phyloP scores from a whole-genome alignment of 2,797 vertebrate genomes.

The Manis pentadactyla region DNA sequence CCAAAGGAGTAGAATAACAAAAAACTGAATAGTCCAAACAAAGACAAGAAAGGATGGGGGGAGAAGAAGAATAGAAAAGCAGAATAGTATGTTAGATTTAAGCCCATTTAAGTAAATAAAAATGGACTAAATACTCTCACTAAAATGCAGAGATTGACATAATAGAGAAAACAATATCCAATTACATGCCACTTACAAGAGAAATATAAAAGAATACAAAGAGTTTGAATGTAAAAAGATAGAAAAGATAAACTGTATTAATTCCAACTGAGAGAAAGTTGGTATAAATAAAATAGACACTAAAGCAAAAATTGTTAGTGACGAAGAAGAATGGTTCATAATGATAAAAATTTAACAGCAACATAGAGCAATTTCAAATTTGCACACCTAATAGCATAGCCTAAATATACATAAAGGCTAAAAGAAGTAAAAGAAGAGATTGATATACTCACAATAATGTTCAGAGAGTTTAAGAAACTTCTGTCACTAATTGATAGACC shows the following conservation, averaged over 20 bases:
- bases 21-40: background rate
- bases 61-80: background rate
- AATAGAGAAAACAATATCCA: background rate
- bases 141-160: background rate
- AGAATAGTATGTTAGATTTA: background rate
- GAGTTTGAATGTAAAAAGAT: background rate
- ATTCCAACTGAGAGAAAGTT: background rate
- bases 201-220: background rate
- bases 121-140: background rate
- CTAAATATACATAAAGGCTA: background rate
- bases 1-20: background rate
- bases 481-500: background rate
- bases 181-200: background rate
- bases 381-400: background rate
- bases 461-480: background rate
- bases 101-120: background rate
- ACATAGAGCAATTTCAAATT: background rate
- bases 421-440: background rate
- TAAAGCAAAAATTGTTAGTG: background rate
- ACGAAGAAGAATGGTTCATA: background rate
- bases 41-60: background rate
- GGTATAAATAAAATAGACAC: background rate
- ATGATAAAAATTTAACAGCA: background rate
- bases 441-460: background rate
- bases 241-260: background rate